Evolutionary conservation across 2,113 vertebrate genomes (phyloP).

Genomic region (Loxodonta africana): DNA sequence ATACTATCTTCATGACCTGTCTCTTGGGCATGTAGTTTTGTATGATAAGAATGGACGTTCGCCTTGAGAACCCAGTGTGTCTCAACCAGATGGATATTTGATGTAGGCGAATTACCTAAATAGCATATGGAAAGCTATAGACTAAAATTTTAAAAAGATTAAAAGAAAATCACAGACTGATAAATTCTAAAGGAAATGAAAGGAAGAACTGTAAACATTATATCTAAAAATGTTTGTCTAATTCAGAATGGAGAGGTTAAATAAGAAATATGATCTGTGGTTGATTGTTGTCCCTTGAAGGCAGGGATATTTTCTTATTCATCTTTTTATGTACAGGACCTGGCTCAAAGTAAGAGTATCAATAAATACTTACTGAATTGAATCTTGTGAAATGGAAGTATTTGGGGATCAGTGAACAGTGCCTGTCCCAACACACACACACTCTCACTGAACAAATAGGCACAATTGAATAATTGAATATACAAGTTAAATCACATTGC

Average conservation of each 20-base stretch:
- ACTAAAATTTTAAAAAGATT: neutral
- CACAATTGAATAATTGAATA: neutral
- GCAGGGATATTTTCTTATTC: neutral
- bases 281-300: neutral
- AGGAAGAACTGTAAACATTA: neutral
- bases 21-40: neutral
- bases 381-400: neutral
- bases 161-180: neutral
- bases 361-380: neutral
- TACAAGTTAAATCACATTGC: neutral
- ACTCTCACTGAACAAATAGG: neutral
- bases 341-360: neutral
- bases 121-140: neutral
- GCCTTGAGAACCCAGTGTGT: neutral
- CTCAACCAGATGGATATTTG: neutral
- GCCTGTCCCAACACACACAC: neutral
- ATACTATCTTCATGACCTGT: neutral
- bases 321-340: neutral
- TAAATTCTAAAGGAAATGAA: constrained; percentile 42
- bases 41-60: neutral
- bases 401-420: neutral
- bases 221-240: neutral
- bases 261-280: neutral
- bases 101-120: neutral
- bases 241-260: neutral